phyloP scores from a whole-genome alignment of 2,888 invertebrate genomes.

The Pristionchus mayeri region DNA sequence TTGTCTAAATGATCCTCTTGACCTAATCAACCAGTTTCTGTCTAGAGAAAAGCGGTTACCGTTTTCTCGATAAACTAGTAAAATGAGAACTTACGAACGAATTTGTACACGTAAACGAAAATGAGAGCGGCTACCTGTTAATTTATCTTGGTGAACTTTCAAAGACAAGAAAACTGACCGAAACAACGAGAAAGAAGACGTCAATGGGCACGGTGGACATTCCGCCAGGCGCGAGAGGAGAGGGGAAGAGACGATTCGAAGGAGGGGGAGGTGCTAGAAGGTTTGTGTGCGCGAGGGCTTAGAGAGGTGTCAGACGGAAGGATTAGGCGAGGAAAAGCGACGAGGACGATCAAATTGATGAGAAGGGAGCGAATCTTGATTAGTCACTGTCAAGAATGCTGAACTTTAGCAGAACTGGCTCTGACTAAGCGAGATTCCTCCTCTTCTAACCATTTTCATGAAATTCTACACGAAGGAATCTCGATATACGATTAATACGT shows the following conservation, averaged over 20 bases:
- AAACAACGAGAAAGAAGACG: not conserved
- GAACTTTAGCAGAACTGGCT: no score
- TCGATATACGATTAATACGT: no score
- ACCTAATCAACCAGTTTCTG: no score
- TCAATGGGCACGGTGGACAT: not conserved
- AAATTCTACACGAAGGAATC: no score
- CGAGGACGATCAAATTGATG: no score
- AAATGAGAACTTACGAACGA: not conserved
- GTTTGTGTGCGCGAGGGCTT: constrained; percentile 16
- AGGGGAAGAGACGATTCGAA: not conserved
- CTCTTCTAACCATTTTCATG: no score
- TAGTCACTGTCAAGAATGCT: no score
- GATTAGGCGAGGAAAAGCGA: not conserved
- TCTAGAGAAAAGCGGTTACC: no score
- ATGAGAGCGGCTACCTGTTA: not conserved
- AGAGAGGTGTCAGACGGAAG: constrained; percentile 13
- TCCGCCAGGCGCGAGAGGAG: not conserved
- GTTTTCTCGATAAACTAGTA: no score
- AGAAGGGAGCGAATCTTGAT: no score
- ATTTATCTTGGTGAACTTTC: not conserved
- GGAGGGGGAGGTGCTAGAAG: not conserved
- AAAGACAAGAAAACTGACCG: not conserved
- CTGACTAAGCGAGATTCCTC: no score
- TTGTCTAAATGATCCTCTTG: no score
- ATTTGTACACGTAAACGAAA: constrained; percentile 16